Percentiles rank a stretch among this genome's conserved stretches.
phyloP scores from a whole-genome alignment of 30 jellyfish, hydroid and myxozoan species.

The Cassiopea andromeda region DNA sequence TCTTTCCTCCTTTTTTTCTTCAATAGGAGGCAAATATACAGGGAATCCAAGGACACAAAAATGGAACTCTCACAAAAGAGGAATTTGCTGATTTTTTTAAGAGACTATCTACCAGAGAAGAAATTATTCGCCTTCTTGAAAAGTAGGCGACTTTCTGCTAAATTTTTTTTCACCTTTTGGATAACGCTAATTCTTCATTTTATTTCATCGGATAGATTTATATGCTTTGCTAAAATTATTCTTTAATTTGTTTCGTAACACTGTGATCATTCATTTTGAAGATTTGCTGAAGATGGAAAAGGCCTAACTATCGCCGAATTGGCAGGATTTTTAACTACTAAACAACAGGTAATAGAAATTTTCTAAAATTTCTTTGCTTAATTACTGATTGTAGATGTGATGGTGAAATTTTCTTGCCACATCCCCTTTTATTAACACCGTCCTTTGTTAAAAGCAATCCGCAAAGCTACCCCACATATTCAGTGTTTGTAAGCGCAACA shows the following conservation, averaged over 20 bases:
- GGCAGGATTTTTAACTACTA: constrained; percentile 24
- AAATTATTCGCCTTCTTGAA: constrained; percentile 39
- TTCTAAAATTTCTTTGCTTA: not conserved
- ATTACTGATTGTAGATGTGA: not conserved
- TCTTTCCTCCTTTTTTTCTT: too few species aligned
- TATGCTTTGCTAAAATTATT: too few species aligned
- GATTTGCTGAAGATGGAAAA: constrained; percentile 35
- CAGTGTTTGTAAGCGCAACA: too few species aligned
- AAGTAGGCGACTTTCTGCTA: constrained; percentile 12
- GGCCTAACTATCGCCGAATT: constrained; percentile 48
- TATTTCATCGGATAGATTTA: too few species aligned
- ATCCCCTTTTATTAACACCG: too few species aligned
- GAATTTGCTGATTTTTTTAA: constrained; percentile 87
- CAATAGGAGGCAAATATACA: constrained; percentile 77
- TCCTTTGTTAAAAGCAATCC: too few species aligned
- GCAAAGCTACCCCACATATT: too few species aligned
- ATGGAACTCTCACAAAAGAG: constrained; percentile 77
- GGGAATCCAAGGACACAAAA: constrained; percentile 86
- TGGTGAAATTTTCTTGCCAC: too few species aligned
- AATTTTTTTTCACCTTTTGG: not conserved
- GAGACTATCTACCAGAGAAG: constrained; percentile 75
- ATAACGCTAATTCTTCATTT: too few species aligned
- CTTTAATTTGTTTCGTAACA: too few species aligned
- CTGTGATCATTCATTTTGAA: constrained; percentile 3
- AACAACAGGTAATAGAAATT: constrained; percentile 45